phyloP scores from a whole-genome alignment of 2,797 vertebrate species.

The Urophycis tenuis region DNA sequence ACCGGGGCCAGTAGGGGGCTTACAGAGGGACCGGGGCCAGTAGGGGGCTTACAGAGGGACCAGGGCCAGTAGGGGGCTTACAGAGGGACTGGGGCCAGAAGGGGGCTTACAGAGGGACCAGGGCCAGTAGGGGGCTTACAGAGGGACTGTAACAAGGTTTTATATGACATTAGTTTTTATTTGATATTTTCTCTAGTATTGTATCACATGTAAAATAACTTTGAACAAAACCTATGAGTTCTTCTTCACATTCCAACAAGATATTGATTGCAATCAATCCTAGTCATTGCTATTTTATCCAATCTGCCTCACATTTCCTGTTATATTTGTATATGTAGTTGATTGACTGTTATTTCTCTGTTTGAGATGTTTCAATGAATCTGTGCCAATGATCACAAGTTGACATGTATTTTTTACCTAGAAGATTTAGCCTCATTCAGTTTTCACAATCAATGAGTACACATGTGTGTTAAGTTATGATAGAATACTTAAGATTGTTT shows the following conservation, averaged over 20 bases:
- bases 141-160: neutral
- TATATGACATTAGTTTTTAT: neutral
- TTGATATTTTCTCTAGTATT: neutral
- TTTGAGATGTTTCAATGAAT: neutral
- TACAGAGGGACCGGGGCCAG: too few relatives aligned
- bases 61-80: too few relatives aligned
- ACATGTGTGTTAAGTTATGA: neutral
- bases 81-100: too few relatives aligned
- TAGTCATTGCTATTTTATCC: neutral
- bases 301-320: too few relatives aligned
- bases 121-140: too few relatives aligned
- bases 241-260: constrained; percentile 1
- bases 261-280: neutral
- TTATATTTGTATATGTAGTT: neutral
- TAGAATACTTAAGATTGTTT: neutral
- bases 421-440: neutral
- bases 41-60: too few relatives aligned
- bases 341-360: neutral
- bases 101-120: too few relatives aligned
- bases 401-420: neutral
- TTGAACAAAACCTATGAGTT: neutral
- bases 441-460: neutral
- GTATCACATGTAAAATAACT: neutral
- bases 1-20: too few relatives aligned
- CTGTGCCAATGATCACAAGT: neutral